Percentiles rank a stretch among this genome's conserved stretches.
These are phyloP conservation scores for Neocrepidodera transversa DNA, from an alignment of 2,888 invertebrate genomes.

Conservation along the genomic window DNA sequence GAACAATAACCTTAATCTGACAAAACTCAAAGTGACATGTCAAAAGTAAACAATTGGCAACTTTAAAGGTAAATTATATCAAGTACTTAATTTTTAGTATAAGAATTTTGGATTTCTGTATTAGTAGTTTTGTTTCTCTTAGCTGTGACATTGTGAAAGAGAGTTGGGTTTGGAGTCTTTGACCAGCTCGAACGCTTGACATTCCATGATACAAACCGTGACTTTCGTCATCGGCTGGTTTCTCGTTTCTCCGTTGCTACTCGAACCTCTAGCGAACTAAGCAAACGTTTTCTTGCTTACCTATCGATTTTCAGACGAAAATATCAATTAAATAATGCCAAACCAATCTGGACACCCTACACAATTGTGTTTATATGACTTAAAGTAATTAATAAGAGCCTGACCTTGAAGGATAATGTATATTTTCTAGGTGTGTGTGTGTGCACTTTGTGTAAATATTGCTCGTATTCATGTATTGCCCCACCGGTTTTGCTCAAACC, in stretches of 20 bases:
- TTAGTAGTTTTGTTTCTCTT: conserved; percentile 2
- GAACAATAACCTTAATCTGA: conserved; percentile 38
- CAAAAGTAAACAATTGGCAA: conserved; percentile 41
- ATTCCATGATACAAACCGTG: conserved; percentile 42
- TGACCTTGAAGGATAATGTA: conserved; percentile 22
- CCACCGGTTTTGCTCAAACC: conserved; percentile 10
- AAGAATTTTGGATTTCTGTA: conserved; percentile 3
- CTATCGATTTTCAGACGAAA: conserved; percentile 36
- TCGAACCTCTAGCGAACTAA: conserved; percentile 26
- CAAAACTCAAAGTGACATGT: conserved; percentile 38
- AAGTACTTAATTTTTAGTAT: conserved; percentile 3
- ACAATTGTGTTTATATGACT: conserved; percentile 9
- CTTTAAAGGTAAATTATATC: conserved; percentile 41
- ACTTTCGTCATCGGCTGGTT: conserved; percentile 40
- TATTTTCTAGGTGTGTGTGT: conserved; percentile 12
- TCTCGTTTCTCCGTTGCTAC: conserved; percentile 30
- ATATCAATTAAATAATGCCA: conserved; percentile 28
- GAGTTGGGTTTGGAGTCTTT: conserved; percentile 28
- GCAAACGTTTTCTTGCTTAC: conserved; percentile 34
- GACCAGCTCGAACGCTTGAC: conserved; percentile 37
- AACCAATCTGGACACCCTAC: conserved; percentile 21
- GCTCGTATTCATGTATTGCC: not conserved
- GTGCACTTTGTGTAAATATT: conserved; percentile 10
- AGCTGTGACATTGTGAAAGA: conserved; percentile 17
- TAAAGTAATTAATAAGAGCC: conserved; percentile 1